Evolutionary conservation across 2,888 invertebrate species (phyloP).

Genomic region (Arctia plantaginis): DNA sequence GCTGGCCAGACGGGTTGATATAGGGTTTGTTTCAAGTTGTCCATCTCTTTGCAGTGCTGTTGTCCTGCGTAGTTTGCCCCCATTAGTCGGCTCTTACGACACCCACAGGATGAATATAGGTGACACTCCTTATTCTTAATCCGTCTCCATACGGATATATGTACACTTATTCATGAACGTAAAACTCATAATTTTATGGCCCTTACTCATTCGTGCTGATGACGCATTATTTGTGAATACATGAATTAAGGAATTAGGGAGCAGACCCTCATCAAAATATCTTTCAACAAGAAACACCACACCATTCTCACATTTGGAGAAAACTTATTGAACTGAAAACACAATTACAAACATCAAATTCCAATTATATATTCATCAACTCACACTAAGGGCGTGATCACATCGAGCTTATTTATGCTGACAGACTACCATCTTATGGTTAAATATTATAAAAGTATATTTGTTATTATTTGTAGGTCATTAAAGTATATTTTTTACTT

Average conservation of each 20-base stretch:
- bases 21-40: too few species aligned
- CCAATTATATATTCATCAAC: slow-evolving; percentile 35
- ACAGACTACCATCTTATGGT: neutral
- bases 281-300: slow-evolving; percentile 17
- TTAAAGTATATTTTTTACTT: too few species aligned
- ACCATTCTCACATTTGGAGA: slow-evolving; percentile 10
- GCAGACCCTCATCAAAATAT: slow-evolving; percentile 18
- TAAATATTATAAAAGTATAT: too few species aligned
- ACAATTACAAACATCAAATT: slow-evolving; percentile 47
- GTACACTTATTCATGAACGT: neutral
- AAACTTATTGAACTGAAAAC: slow-evolving; percentile 23
- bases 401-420: neutral
- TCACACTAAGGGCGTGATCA: slow-evolving; percentile 4
- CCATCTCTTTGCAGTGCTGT: too few species aligned
- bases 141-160: too few species aligned
- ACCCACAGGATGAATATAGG: too few species aligned
- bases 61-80: too few species aligned
- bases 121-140: too few species aligned
- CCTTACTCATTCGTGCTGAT: neutral
- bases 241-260: neutral
- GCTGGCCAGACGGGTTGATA: too few species aligned
- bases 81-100: too few species aligned
- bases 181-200: neutral
- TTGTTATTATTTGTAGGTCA: too few species aligned
- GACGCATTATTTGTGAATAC: neutral